Conservation (phyloP, 2,797 vertebrate genomes). For the Lycodopsis pacificus region DNA sequence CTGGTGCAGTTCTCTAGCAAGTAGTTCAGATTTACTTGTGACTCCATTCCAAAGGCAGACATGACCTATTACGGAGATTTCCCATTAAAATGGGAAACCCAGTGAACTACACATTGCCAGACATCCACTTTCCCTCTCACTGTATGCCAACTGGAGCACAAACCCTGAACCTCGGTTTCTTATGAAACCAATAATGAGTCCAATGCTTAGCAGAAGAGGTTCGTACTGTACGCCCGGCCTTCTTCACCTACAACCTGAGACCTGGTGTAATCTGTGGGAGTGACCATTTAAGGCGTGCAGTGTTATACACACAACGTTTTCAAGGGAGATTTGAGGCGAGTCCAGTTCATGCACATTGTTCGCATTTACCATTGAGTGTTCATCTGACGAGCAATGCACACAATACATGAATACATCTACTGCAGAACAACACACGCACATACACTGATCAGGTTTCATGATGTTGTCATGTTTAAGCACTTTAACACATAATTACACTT, state of each 20-base stretch:
- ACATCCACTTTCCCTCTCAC: background rate
- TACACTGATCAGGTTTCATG: slow-evolving; percentile 22
- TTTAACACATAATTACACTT: slow-evolving; percentile 20
- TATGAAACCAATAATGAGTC: background rate
- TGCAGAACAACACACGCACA: background rate
- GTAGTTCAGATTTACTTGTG: slow-evolving; percentile 25
- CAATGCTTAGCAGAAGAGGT: background rate
- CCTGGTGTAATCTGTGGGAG: background rate
- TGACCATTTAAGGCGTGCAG: background rate
- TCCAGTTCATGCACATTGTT: background rate
- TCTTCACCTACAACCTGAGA: background rate
- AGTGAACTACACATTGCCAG: background rate
- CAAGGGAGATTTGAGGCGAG: background rate
- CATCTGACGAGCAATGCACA: background rate
- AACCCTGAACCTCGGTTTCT: background rate
- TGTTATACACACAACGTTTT: background rate
- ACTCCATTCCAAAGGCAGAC: slow-evolving; percentile 7
- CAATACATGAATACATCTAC: background rate
- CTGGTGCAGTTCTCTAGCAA: background rate
- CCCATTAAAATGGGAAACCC: slow-evolving; percentile 19
- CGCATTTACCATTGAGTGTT: background rate
- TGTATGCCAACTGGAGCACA: slow-evolving; percentile 11
- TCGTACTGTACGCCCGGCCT: background rate
- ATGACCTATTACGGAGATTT: slow-evolving; percentile 27
- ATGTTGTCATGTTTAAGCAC: slow-evolving; percentile 9